A percentile compares a stretch with the other conserved stretches of the same genome.
These are phyloP conservation scores for Alca torda DNA, from an alignment of 2,797 vertebrate genomes.

Conservation along the genomic window DNA sequence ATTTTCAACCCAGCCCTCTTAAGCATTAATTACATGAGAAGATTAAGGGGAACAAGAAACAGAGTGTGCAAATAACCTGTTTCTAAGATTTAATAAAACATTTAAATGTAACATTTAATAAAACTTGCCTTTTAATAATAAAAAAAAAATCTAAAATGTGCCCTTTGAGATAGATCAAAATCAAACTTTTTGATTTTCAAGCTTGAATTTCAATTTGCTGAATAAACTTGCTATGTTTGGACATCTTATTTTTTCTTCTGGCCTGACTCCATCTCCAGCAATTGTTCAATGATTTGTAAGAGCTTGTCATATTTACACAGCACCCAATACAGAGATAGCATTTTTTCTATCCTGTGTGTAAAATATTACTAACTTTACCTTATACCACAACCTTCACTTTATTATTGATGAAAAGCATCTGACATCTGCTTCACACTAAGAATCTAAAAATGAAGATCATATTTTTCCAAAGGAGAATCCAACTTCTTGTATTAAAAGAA, in stretches of 20 bases:
- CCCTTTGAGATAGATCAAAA: conserved; percentile 28
- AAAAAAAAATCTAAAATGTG: background rate
- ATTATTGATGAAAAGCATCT: conserved; percentile 29
- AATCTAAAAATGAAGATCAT: background rate
- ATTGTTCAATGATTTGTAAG: conserved; percentile 36
- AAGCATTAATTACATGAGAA: conserved; percentile 18
- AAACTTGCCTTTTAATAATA: background rate
- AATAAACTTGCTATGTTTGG: conserved; percentile 58
- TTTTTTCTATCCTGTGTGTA: conserved; percentile 14
- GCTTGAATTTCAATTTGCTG: conserved; percentile 64
- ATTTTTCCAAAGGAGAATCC: background rate
- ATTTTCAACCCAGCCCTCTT: conserved; percentile 6
- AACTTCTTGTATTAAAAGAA: background rate
- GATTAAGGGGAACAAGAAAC: background rate
- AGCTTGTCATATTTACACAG: conserved; percentile 43
- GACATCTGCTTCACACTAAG: background rate
- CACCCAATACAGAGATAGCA: background rate
- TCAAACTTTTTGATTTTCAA: conserved; percentile 54
- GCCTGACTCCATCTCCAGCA: background rate
- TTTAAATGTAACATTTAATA: background rate
- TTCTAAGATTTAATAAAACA: background rate
- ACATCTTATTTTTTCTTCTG: conserved; percentile 19
- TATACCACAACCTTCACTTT: background rate
- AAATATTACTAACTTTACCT: background rate
- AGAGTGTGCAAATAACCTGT: background rate